Percentiles rank a stretch among this genome's conserved stretches.
Conservation (phyloP, 2,797 vertebrate genomes). For the Rhincodon typus region DNA sequence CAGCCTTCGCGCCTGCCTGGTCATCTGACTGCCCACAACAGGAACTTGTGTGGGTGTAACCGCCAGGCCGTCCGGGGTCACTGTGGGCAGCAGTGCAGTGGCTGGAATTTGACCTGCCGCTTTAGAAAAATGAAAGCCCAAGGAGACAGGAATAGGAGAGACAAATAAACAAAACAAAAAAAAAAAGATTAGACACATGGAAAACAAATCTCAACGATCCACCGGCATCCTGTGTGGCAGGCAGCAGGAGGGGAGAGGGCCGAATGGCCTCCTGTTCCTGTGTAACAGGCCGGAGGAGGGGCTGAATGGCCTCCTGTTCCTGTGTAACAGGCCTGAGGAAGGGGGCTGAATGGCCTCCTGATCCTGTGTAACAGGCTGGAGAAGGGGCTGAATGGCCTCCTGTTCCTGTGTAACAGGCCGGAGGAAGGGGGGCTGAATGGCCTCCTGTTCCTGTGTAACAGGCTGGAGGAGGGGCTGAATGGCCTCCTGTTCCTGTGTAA, state of each 20-base stretch:
- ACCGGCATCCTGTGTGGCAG: no score
- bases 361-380: no score
- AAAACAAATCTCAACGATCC: not conserved
- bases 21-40: conserved; percentile 91
- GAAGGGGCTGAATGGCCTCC: no score
- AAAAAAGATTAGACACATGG: not conserved
- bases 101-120: conserved; percentile 90
- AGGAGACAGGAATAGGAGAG: no score
- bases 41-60: conserved; percentile 84
- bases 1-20: conserved; percentile 80
- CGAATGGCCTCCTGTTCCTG: not conserved
- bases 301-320: no score
- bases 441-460: no score
- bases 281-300: no score
- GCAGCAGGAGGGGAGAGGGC: not conserved
- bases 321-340: no score
- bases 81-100: conserved; percentile 82
- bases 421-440: no score
- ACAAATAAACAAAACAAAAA: not conserved
- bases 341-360: no score
- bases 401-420: no score
- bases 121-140: conserved; percentile 42
- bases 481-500: not conserved
- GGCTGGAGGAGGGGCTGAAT: no score
- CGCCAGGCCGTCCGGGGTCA: conserved; percentile 83